Percentiles rank a stretch among this genome's conserved stretches.
phyloP scores from a whole-genome alignment of 2,888 invertebrate species.

The Macrophya alboannulata region DNA sequence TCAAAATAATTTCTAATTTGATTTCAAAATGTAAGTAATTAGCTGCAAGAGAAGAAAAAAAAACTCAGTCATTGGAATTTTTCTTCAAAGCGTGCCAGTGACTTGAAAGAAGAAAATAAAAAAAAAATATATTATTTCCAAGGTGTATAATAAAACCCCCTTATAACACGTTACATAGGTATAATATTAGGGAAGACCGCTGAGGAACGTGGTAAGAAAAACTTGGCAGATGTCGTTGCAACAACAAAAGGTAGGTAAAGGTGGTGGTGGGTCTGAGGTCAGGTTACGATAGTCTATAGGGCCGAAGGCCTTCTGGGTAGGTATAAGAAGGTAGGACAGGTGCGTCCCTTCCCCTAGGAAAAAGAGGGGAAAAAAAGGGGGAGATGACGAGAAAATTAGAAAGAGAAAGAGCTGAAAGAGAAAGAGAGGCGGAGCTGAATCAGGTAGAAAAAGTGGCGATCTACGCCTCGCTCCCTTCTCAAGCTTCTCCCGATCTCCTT shows the following conservation, averaged over 20 bases:
- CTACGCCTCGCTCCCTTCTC: neutral
- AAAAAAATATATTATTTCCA: neutral
- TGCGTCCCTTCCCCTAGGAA: slow-evolving; percentile 55
- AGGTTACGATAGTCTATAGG: slow-evolving; percentile 27
- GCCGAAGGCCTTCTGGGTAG: slow-evolving; percentile 26
- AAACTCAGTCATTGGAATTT: no score
- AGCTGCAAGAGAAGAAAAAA: no score
- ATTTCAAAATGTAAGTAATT: no score
- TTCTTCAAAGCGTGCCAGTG: no score
- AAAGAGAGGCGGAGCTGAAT: slow-evolving; percentile 4
- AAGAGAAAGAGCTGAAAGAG: slow-evolving; percentile 21
- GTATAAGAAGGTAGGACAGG: slow-evolving; percentile 56
- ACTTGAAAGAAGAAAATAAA: neutral
- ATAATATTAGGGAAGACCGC: neutral
- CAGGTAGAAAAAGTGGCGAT: slow-evolving; percentile 34
- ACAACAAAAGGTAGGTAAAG: slow-evolving; percentile 33
- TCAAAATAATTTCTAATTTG: no score
- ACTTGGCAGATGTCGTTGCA: slow-evolving; percentile 33
- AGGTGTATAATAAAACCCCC: neutral
- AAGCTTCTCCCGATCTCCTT: neutral
- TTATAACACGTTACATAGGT: neutral
- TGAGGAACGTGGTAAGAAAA: slow-evolving; percentile 8
- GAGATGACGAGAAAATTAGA: slow-evolving; percentile 26
- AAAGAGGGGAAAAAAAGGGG: neutral
- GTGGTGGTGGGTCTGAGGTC: slow-evolving; percentile 8